These are phyloP conservation scores for Martes martes DNA, from an alignment of 2,113 vertebrate genomes.

Conservation along the genomic window DNA sequence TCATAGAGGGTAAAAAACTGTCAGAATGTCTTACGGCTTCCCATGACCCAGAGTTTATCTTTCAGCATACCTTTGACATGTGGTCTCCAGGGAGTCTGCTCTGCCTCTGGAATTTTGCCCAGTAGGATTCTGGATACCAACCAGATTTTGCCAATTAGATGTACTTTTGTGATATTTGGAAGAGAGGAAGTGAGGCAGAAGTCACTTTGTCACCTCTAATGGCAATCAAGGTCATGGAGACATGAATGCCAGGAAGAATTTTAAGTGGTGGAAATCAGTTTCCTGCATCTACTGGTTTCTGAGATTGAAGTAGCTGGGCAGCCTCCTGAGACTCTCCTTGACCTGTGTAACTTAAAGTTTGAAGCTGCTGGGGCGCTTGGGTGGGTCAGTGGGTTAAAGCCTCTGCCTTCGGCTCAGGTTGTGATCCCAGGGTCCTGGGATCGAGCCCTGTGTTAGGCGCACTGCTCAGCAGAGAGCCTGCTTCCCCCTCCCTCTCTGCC, in stretches of 20 bases:
- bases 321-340: background rate
- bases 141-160: background rate
- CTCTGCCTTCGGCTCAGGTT: accelerated
- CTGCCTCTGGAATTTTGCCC: background rate
- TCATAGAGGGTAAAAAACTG: background rate
- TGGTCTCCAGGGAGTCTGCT: background rate
- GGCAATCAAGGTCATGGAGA: background rate
- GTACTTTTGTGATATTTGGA: background rate
- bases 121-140: background rate
- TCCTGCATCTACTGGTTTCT: background rate
- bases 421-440: too few relatives aligned
- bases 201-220: background rate
- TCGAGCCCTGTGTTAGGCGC: too few relatives aligned
- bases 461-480: too few relatives aligned
- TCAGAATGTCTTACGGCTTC: background rate
- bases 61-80: background rate
- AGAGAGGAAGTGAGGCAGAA: background rate
- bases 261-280: background rate
- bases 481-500: too few relatives aligned
- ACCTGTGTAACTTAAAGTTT: background rate
- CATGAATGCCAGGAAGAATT: background rate
- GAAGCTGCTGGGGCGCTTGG: too few relatives aligned
- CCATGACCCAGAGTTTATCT: background rate
- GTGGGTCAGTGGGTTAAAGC: too few relatives aligned
- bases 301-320: background rate